Base-by-base conservation (phyloP, 1,140 invertebrate genomes). In the Vanessa tameamea region DNA sequence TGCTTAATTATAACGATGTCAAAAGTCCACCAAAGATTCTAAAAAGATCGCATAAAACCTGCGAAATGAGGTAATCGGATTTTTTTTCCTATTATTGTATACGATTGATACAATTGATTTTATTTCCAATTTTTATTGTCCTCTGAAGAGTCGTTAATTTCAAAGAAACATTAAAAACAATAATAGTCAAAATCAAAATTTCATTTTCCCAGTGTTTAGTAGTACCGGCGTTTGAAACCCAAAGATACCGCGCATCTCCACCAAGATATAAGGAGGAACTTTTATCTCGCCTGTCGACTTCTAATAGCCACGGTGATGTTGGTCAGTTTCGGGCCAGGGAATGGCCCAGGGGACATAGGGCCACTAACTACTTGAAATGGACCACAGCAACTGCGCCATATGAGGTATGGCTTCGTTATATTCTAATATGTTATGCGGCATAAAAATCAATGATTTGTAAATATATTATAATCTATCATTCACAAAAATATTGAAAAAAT, bases 221-320 rank as follows among this genome's bases (percentile, higher is more conserved):
- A 59, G 95, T 99, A 23, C 96, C 98, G 57, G 97, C 98, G 37
- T 99, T 99, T 92, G 98, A 99, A 92, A 98, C 97, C 1, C 96
- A 98, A 83, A 94, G 97, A 51, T 98, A 98, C 87, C 94, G 96
- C 64, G 95, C 96, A 55, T 94, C 94, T 15, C 97, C 98, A 84
- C 98, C 98, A 0, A 94, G 94, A 77, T 96, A 94, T 70, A 99
- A 99, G 92, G 94, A 94, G 1, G 96, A 98, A 76, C 90, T 99
- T 0, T 75, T 98, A 4, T 94, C 95, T 55, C 96, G 96, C 89
- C 92, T 98, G 9, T 95, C 96, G 84, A 94, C 95, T 76, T 96
- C 57, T 20, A 76, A 77, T 64, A 47, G 96, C 1, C 15, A 72
- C 0, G 80, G 81, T 0, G 89, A 90, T 87, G 98, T 73, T 95